Conservation (phyloP, 2,888 invertebrate genomes). For the Platycheirus albimanus region DNA sequence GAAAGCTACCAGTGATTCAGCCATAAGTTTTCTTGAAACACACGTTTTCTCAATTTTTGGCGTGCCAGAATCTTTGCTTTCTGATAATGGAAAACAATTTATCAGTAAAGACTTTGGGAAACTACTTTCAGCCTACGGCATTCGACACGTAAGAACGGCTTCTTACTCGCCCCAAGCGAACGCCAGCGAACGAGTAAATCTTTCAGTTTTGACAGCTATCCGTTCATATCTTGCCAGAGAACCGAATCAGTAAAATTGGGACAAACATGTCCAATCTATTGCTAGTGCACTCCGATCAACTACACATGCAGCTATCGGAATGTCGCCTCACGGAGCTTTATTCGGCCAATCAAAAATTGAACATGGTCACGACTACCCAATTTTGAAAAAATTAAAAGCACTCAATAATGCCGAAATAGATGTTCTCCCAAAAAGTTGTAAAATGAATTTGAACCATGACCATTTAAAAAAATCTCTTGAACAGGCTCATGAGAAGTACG, state of each 20-base stretch:
- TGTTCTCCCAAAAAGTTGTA: neutral
- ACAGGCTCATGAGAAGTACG: neutral
- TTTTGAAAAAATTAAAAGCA: neutral
- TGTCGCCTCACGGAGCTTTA: neutral
- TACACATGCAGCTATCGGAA: neutral
- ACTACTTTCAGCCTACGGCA: neutral
- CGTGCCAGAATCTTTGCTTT: neutral
- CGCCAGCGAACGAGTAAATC: neutral
- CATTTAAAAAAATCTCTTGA: neutral
- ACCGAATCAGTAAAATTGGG: neutral
- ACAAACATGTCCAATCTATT: neutral
- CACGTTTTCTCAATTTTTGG: neutral
- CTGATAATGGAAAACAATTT: neutral
- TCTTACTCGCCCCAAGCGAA: slow-evolving; percentile 1
- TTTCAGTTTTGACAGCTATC: neutral
- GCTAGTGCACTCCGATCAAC: slow-evolving; percentile 3
- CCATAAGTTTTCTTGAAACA: neutral
- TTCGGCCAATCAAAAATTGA: neutral
- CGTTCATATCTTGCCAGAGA: neutral
- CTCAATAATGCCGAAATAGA: slow-evolving; percentile 1
- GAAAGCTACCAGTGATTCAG: neutral
- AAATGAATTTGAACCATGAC: neutral
- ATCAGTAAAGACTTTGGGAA: neutral
- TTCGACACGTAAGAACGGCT: slow-evolving; percentile 1
- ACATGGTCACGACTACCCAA: neutral